A percentile compares a stretch with the other conserved stretches of the same genome.
Evolutionary conservation across 2,797 vertebrate genomes (phyloP).

Genomic region (Esox lucius): DNA sequence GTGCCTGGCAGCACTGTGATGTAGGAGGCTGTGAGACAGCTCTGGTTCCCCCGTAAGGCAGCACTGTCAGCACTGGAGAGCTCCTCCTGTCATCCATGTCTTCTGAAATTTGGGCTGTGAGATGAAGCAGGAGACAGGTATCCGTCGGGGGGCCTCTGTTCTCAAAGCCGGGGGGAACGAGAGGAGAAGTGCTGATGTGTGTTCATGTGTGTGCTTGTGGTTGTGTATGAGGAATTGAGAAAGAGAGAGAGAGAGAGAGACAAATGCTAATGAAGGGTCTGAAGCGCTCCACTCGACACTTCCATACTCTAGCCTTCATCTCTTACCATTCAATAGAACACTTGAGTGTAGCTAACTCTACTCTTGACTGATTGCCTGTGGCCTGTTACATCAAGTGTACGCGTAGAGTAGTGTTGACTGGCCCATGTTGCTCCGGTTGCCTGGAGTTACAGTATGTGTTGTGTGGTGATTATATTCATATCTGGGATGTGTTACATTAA

Average conservation of each 20-base stretch:
- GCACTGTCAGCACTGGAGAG: slow-evolving; percentile 57
- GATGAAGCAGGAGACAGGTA: slow-evolving; percentile 57
- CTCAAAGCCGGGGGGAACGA: slow-evolving; percentile 15
- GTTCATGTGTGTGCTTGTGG: not conserved
- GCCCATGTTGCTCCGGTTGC: not conserved
- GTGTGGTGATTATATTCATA: not conserved
- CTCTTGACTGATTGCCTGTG: slow-evolving; percentile 7
- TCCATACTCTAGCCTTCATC: slow-evolving; percentile 43
- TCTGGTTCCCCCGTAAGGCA: slow-evolving; percentile 41
- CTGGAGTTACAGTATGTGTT: not conserved
- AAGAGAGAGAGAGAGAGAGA: not conserved
- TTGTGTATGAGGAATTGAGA: not conserved
- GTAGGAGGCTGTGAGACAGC: slow-evolving; percentile 50
- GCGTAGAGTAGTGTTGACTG: not conserved
- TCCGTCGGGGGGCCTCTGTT: slow-evolving; percentile 25
- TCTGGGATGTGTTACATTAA: not conserved
- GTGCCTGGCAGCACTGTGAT: slow-evolving; percentile 37
- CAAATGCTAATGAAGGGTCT: slow-evolving; percentile 54
- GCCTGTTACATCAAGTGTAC: not conserved
- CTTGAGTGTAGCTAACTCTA: slow-evolving; percentile 21
- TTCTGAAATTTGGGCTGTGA: slow-evolving; percentile 39
- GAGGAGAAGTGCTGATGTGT: slow-evolving; percentile 22
- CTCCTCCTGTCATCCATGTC: slow-evolving; percentile 52
- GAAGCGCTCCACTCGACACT: slow-evolving; percentile 53
- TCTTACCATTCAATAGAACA: slow-evolving; percentile 35